These are phyloP conservation scores for Sialis lutaria DNA, from an alignment of 2,888 invertebrate species.

Conservation along the genomic window DNA sequence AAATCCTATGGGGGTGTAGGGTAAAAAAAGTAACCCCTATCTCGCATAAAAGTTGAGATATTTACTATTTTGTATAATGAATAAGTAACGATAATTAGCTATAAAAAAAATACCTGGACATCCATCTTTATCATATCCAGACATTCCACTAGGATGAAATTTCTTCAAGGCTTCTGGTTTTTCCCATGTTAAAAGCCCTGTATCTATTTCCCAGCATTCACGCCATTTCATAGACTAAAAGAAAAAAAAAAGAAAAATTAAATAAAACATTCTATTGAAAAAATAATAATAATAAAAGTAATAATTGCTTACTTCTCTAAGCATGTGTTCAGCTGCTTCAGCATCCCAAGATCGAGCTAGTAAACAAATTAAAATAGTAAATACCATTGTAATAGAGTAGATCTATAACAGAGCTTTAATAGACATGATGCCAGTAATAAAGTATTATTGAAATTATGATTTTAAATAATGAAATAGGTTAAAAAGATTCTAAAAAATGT, in stretches of 20 bases:
- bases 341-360: slow-evolving; percentile 74
- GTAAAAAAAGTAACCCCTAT: too few species aligned
- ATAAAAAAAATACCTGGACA: slow-evolving; percentile 39
- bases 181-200: slow-evolving; percentile 45
- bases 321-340: slow-evolving; percentile 82
- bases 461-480: too few species aligned
- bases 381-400: too few species aligned
- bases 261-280: background rate
- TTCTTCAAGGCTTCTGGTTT: slow-evolving; percentile 49
- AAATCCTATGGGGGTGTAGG: too few species aligned
- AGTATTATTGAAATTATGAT: too few species aligned
- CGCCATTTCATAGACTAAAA: slow-evolving; percentile 55
- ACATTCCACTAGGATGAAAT: slow-evolving; percentile 61
- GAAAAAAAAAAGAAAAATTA: background rate
- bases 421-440: too few species aligned
- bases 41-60: too few species aligned
- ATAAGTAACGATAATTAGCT: too few species aligned
- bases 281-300: slow-evolving; percentile 11
- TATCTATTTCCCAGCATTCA: slow-evolving; percentile 58
- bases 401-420: too few species aligned
- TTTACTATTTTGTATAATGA: too few species aligned
- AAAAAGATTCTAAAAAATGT: too few species aligned
- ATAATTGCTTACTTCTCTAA: slow-evolving; percentile 54
- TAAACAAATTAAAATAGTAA: slow-evolving; percentile 18
- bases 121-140: slow-evolving; percentile 71